Percentiles rank a stretch among this genome's conserved stretches.
These are phyloP conservation scores for Tanypteryx hageni DNA, from an alignment of 2,888 invertebrate genomes.

Conservation along the genomic window DNA sequence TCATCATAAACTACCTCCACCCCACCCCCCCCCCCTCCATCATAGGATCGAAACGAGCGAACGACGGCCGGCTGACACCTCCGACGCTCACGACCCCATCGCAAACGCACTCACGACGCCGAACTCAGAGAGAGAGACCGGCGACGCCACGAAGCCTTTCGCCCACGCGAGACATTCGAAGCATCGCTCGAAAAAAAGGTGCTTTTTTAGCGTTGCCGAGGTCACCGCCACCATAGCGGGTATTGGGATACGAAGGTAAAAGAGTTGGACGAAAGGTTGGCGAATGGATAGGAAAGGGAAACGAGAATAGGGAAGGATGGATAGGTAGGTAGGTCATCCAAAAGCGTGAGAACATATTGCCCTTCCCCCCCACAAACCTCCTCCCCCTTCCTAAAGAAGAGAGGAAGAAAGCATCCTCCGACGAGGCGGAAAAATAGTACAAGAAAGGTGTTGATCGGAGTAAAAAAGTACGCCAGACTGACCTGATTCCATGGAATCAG, in stretches of 20 bases:
- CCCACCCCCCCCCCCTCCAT: background rate
- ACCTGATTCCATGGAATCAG: conserved; percentile 64
- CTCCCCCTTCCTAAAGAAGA: background rate
- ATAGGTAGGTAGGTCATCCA: background rate
- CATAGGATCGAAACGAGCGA: background rate
- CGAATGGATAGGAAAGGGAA: background rate
- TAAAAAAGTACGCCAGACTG: conserved; percentile 36
- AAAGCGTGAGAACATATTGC: conserved; percentile 9
- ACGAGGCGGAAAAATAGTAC: background rate
- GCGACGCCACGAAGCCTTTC: conserved; percentile 15
- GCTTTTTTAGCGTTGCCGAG: background rate
- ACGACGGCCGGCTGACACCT: conserved; percentile 45
- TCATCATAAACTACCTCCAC: background rate
- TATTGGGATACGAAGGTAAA: background rate
- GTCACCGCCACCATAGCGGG: conserved; percentile 28
- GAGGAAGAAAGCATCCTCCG: background rate
- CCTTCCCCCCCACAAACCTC: background rate
- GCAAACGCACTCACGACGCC: conserved; percentile 22
- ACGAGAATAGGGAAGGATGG: background rate
- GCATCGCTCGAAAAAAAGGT: background rate
- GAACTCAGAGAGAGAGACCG: background rate
- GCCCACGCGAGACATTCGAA: background rate
- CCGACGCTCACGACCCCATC: conserved; percentile 28
- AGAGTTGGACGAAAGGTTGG: background rate
- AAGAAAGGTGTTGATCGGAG: background rate